Evolutionary conservation across 2,888 invertebrate species (phyloP), one percentile per base, ranked within the genome.

Genomic region (Brenthis daphne): DNA sequence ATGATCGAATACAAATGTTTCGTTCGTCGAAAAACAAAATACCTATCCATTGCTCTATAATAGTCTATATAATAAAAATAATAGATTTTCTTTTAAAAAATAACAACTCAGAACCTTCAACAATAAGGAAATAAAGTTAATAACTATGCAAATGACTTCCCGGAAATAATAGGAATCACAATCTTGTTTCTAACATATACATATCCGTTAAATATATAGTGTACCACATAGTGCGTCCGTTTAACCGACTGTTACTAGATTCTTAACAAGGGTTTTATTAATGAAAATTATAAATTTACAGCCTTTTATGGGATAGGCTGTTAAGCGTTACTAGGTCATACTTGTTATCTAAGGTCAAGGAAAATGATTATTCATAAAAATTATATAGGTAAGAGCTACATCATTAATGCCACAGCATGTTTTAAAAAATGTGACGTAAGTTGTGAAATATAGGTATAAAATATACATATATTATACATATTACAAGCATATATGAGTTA

Each of bases 341-440:
- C 47, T 60, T n/a, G 5, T 29, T 48, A 43, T 48, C 58, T 29
- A 29, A 48, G 47, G 58, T 48, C 58, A 58, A 58, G 58, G 48
- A 57, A 58, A 47, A 11, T 20, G 50, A 29, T 60, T 60, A 47
- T 48, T 29, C 11, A 48, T 24, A 50, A 48, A 60, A 48, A 60
- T 48, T 29, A 29, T 29, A 29, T 16, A 20, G 20, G 20, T 20
- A 29, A 60, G 48, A 48, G 58, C 29, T 60, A 24, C 29, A 48
- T n/a, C 48, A 60, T 67, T 67, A 67, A 67, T 55, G 66, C 48
- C 54, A 67, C 54, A 67, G 16, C 66, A 60, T 60, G 54, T 33
- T 33, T 16, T 29, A 29, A 33, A 55, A 67, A 67, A 53, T 48
- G 47, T 67, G 47, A 8, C 24, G 29, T 24, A 58, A 14, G 14